Conservation (phyloP, 2,113 vertebrate species). For the Vireo altiloquus region DNA sequence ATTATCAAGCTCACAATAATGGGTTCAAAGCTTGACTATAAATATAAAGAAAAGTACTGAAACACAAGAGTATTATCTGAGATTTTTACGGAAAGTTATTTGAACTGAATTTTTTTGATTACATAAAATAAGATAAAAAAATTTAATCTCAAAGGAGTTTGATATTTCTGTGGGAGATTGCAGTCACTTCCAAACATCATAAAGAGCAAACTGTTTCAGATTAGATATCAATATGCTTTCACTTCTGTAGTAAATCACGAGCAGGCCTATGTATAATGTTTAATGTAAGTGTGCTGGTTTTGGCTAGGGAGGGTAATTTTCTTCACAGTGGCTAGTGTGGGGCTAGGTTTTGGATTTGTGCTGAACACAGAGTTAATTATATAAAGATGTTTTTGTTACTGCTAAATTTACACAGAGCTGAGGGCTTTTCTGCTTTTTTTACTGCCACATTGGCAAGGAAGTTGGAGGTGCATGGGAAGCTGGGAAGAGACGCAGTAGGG, state of each 20-base stretch:
- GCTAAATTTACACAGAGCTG: neutral
- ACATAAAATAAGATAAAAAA: neutral
- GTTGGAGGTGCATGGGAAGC: neutral
- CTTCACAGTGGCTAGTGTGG: neutral
- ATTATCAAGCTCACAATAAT: neutral
- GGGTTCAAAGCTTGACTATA: neutral
- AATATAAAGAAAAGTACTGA: neutral
- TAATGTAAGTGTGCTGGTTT: neutral
- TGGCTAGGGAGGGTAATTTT: neutral
- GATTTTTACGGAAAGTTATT: neutral
- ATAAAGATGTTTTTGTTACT: neutral
- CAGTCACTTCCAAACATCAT: neutral
- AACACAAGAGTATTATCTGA: neutral
- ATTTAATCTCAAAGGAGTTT: neutral
- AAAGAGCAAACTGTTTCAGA: neutral
- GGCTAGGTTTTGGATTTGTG: neutral
- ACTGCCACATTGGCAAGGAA: fast-evolving
- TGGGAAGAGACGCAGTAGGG: neutral
- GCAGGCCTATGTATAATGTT: neutral
- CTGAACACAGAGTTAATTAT: neutral
- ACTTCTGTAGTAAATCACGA: neutral
- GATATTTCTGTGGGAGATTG: neutral
- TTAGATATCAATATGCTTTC: neutral
- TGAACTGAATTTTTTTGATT: neutral
- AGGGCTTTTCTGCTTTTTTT: neutral